Conservation (phyloP, 2,113 vertebrate genomes). For the Leiothrix lutea region DNA sequence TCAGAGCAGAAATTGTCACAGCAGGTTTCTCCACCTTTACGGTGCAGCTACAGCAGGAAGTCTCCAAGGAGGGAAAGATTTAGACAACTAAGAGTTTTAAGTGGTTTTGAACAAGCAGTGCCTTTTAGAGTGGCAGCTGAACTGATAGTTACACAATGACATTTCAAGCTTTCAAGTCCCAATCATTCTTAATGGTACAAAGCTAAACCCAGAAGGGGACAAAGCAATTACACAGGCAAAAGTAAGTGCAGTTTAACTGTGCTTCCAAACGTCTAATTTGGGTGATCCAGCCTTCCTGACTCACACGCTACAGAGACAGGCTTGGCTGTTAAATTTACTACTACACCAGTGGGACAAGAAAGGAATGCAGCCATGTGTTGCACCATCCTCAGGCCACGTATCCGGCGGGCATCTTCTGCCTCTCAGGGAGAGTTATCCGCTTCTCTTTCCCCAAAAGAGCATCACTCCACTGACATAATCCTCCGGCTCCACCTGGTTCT, state of each 20-base stretch:
- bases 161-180: slow-evolving; percentile 33
- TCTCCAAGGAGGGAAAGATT: slow-evolving; percentile 4
- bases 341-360: background rate
- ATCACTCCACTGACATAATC: background rate
- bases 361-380: background rate
- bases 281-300: background rate
- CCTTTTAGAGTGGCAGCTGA: background rate
- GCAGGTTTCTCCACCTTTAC: background rate
- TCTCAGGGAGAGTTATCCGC: background rate
- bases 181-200: background rate
- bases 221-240: background rate
- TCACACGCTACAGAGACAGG: background rate
- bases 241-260: background rate
- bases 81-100: slow-evolving; percentile 23
- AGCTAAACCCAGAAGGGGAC: slow-evolving; percentile 44
- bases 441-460: background rate
- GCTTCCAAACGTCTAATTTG: slow-evolving; percentile 4
- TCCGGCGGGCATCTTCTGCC: background rate
- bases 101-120: slow-evolving; percentile 16
- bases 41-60: background rate
- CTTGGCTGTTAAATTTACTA: background rate
- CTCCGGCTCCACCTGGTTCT: background rate
- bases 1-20: background rate
- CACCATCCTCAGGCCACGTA: background rate
- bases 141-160: background rate